Conservation (phyloP, 2,888 invertebrate species). For the Phortica okadai region DNA sequence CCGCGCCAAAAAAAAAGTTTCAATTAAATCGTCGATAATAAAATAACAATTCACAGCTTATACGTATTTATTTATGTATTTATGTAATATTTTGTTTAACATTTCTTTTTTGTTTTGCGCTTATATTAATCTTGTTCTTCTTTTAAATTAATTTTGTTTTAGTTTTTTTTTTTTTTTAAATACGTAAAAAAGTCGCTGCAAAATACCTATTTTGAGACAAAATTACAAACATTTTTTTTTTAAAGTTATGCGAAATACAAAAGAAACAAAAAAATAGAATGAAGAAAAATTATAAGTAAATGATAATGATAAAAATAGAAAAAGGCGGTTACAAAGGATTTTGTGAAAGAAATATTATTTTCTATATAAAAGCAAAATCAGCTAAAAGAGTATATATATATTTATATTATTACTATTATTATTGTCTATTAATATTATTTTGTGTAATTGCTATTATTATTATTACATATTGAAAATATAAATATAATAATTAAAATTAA, state of each 20-base stretch:
- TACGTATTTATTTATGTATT: too few relatives aligned
- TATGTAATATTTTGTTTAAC: too few relatives aligned
- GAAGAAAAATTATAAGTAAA: background rate
- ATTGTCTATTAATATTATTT: constrained; percentile 65
- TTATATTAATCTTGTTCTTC: background rate
- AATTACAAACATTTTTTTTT: background rate
- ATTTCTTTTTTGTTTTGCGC: background rate
- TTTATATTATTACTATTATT: constrained; percentile 56
- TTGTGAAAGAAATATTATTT: background rate
- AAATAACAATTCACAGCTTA: too few relatives aligned
- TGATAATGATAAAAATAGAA: background rate
- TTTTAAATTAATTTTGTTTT: background rate
- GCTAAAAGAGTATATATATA: constrained; percentile 45
- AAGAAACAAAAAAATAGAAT: background rate
- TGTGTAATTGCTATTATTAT: constrained; percentile 63
- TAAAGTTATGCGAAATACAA: background rate
- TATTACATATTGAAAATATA: constrained; percentile 25
- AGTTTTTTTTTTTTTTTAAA: background rate
- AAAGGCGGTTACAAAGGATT: background rate
- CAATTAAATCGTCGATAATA: too few relatives aligned
- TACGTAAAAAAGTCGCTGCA: background rate
- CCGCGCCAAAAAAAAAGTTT: background rate
- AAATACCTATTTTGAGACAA: background rate
- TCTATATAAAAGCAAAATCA: background rate
- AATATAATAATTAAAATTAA: constrained; percentile 6